Conservation (phyloP, 2,797 vertebrate species). For the Microctenopoma stevenorrisi region DNA sequence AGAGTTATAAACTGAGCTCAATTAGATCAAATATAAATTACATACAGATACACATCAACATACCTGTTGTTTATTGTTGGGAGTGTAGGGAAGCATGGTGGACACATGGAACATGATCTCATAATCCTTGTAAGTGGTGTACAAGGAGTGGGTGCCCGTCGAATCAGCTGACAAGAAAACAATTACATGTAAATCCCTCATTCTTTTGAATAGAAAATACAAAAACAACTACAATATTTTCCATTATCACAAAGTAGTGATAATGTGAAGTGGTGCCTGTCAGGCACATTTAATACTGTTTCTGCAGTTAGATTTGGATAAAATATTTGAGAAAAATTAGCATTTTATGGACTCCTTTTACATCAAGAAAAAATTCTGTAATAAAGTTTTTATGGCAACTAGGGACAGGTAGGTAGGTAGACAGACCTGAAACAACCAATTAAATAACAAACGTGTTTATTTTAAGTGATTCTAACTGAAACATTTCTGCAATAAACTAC, state of each 20-base stretch:
- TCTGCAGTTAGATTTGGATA: not conserved
- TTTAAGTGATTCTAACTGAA: too few species aligned
- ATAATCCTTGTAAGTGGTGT: constrained; percentile 95
- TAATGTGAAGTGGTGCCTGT: not conserved
- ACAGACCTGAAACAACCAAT: not conserved
- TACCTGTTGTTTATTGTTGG: constrained; percentile 99
- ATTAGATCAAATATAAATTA: not conserved
- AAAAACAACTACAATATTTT: not conserved
- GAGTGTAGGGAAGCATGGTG: constrained; percentile 96
- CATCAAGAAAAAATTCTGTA: too few species aligned
- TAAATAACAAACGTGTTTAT: not conserved
- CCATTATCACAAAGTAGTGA: too few species aligned
- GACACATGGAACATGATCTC: constrained; percentile 99
- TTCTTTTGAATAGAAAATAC: not conserved
- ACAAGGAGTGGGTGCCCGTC: constrained; percentile 95
- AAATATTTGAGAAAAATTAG: too few species aligned
- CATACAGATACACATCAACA: not conserved
- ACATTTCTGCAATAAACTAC: not conserved
- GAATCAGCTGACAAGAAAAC: constrained; percentile 87
- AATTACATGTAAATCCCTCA: constrained; percentile 16
- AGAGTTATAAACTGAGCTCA: not conserved
- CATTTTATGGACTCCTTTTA: too few species aligned
- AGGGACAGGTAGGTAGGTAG: not conserved
- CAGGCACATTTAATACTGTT: not conserved
- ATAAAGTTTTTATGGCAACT: not conserved